phyloP scores from a whole-genome alignment of 2,797 vertebrate genomes.

The Oreochromis grahami region DNA sequence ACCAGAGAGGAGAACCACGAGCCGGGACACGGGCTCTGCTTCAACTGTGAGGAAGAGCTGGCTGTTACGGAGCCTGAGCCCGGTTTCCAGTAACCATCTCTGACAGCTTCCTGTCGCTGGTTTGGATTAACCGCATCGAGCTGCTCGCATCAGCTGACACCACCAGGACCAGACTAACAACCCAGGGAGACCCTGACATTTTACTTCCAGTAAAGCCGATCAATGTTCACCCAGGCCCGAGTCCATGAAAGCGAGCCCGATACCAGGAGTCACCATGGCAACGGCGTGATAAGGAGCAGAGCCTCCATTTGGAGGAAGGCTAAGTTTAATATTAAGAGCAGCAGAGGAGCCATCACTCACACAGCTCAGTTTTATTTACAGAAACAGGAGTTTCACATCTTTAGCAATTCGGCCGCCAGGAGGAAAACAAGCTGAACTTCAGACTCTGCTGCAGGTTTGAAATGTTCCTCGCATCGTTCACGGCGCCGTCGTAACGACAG shows the following conservation, averaged over 20 bases:
- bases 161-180: no score
- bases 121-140: no score
- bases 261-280: neutral
- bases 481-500: rapidly evolving
- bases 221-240: neutral
- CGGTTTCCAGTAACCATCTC: no score
- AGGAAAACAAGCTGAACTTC: neutral
- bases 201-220: neutral
- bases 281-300: neutral
- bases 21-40: no score
- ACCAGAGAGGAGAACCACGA: neutral
- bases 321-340: neutral
- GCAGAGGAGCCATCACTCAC: neutral
- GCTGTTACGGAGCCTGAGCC: no score
- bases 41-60: no score
- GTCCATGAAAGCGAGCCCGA: rapidly evolving
- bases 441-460: neutral
- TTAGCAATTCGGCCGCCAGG: rapidly evolving
- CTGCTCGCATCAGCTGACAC: no score
- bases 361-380: neutral
- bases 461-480: neutral
- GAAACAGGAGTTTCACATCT: neutral
- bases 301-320: neutral
- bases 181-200: no score
- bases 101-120: no score